Percentiles rank a stretch among this genome's conserved stretches.
These are phyloP conservation scores for Drosophila sordidapex DNA, from an alignment of 2,888 invertebrate species.

Conservation along the genomic window DNA sequence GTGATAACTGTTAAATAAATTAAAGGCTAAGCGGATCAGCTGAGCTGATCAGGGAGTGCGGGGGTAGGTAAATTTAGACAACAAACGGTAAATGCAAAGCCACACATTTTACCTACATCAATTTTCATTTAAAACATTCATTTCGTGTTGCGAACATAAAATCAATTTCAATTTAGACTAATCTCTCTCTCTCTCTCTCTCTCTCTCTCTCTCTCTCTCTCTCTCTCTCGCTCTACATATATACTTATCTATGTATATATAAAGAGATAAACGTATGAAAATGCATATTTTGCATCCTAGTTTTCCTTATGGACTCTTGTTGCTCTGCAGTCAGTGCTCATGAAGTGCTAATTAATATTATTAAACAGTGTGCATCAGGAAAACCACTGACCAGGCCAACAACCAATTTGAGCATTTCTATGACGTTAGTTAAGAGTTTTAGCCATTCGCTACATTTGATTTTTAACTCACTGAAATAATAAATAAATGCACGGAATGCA, in stretches of 20 bases:
- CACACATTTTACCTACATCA: constrained; percentile 60
- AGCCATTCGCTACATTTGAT: constrained; percentile 5
- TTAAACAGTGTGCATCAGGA: constrained; percentile 32
- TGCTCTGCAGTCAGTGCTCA: constrained; percentile 28
- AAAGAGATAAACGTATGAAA: constrained; percentile 12
- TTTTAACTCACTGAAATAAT: constrained; percentile 41
- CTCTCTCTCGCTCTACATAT: constrained; percentile 14
- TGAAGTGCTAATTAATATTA: constrained; percentile 43
- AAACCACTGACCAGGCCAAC: constrained; percentile 25
- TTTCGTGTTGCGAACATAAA: constrained; percentile 41
- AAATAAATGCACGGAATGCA: constrained; percentile 10
- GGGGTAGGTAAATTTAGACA: no score
- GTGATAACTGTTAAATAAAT: constrained; percentile 51
- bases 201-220: constrained; percentile 4
- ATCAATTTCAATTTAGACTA: constrained; percentile 64
- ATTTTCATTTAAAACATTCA: constrained; percentile 56
- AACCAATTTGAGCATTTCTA: constrained; percentile 28
- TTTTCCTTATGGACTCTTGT: constrained; percentile 7
- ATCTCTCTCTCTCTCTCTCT: constrained; percentile 44
- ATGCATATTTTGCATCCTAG: constrained; percentile 5
- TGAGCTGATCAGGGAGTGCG: not conserved
- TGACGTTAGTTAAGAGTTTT: constrained; percentile 20
- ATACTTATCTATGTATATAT: constrained; percentile 11
- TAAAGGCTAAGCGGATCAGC: constrained; percentile 47
- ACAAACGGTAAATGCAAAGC: no score